Evolutionary conservation across 2,797 vertebrate genomes (phyloP), one percentile per base, ranked within the genome.

Genomic region (Bradypodion pumilum): DNA sequence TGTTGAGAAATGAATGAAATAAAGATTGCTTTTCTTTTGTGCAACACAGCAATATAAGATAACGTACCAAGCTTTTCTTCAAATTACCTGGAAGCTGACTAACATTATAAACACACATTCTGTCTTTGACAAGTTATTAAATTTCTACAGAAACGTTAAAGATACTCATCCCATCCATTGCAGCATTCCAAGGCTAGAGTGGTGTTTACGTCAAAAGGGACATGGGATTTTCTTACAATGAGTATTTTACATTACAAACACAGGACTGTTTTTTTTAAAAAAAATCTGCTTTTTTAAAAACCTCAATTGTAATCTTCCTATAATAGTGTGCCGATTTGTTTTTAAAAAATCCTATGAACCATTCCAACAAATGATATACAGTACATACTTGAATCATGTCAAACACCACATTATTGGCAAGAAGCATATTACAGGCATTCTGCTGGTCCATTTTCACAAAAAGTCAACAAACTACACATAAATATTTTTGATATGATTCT

Each of bases 391-490:
- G 83, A 89, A 91, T 94, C 91, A 93, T 94, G 92, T 95, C 93
- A 93, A 95, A 92, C 90, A 88, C 91, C 92, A 94, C 92, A 93
- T 90, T 91, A 94, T 95, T 89, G 90, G 92, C 92, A 94, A 91
- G 91, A 92, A 94, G 93, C 91, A 95, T 95, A 95, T 95, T 95
- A 95, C 94, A 95, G 91, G 93, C 93, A 93, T 93, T 94, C 93
- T 93, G 94, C 94, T 95, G 94, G 95, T 95, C 94, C 94, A 91
- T 92, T 90, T 94, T 92, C 92, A 91, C 94, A 94, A 93, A 94
- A 83, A 94, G 86, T 95, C 92, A 94, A 94, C 94, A 93, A 93
- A 93, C 88, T 93, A 90, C 93, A 94, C 94, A 95, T 95, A 95
- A 95, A 95, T 95, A 95, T 93, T 89, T 92, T 93, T 89, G 83